A percentile compares a stretch with the other conserved stretches of the same genome.
phyloP scores from a whole-genome alignment of 2,888 invertebrate genomes.

The Myopa testacea region DNA sequence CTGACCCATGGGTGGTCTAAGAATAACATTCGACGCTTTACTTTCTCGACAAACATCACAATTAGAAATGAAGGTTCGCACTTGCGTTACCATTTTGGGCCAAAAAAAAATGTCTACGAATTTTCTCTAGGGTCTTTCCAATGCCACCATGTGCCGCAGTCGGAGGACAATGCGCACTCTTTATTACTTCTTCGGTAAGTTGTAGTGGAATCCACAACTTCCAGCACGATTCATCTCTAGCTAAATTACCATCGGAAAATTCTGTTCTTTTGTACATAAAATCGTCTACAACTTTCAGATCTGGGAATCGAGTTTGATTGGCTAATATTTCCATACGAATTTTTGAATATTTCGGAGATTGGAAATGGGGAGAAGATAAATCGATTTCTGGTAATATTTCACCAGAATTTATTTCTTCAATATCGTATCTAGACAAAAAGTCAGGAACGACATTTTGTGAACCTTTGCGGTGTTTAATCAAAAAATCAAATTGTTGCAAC shows the following conservation, averaged over 20 bases:
- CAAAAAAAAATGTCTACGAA: conserved; percentile 30
- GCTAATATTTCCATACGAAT: conserved; percentile 16
- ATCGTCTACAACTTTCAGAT: conserved; percentile 17
- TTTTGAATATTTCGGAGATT: conserved; percentile 23
- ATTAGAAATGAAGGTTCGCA: conserved; percentile 25
- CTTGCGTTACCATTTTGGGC: conserved; percentile 28
- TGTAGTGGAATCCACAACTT: conserved; percentile 28
- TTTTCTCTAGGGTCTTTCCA: conserved; percentile 13
- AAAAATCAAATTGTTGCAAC: conserved; percentile 30
- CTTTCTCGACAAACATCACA: conserved; percentile 17
- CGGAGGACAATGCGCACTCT: conserved; percentile 40
- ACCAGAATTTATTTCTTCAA: conserved; percentile 24
- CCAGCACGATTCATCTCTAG: conserved; percentile 19
- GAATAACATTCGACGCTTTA: conserved; percentile 11
- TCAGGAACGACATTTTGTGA: conserved; percentile 35
- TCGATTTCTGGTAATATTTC: conserved; percentile 29
- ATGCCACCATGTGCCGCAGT: conserved; percentile 18
- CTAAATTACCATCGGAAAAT: conserved; percentile 20
- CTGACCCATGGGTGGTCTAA: conserved; percentile 7
- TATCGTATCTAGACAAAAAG: conserved; percentile 37
- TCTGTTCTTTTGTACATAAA: conserved; percentile 25
- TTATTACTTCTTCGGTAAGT: conserved; percentile 23
- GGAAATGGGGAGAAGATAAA: conserved; percentile 28
- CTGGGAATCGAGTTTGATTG: conserved; percentile 9
- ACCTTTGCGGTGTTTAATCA: conserved; percentile 29